Evolutionary conservation across 2,797 vertebrate species (phyloP).

Genomic region (Hylomyscus alleni): DNA sequence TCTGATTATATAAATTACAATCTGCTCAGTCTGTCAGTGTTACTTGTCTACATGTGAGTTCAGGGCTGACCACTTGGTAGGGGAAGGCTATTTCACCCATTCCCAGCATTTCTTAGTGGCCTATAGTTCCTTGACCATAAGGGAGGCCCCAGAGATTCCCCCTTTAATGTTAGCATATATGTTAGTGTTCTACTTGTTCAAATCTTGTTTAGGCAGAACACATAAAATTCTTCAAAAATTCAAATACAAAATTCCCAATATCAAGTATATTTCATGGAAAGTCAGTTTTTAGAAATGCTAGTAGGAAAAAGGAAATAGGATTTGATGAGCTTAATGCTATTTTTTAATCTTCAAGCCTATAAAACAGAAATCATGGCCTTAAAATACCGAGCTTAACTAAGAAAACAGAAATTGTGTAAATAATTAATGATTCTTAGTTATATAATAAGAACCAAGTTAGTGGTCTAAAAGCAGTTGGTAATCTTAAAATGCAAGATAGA

Average conservation of each 20-base stretch:
- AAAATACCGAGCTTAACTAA: constrained; percentile 4
- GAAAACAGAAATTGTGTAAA: neutral
- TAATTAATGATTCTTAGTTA: constrained; percentile 20
- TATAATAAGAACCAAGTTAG: neutral
- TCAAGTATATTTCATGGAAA: constrained; percentile 14
- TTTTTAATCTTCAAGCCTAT: neutral
- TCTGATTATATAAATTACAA: neutral
- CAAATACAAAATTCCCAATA: neutral
- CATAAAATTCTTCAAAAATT: neutral
- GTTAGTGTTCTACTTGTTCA: neutral
- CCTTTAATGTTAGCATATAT: neutral
- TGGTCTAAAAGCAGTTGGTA: constrained; percentile 20
- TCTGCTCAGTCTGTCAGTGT: neutral
- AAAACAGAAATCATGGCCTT: constrained; percentile 1
- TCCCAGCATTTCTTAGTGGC: neutral
- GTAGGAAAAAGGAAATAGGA: neutral
- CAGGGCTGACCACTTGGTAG: too few species aligned
- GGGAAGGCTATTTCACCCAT: neutral
- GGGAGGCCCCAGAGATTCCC: too few species aligned
- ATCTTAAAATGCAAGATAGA: constrained; percentile 41
- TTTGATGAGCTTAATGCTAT: constrained; percentile 19
- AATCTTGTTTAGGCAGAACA: neutral
- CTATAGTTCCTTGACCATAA: neutral
- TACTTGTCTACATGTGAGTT: neutral
- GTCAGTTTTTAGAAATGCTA: constrained; percentile 19